These are phyloP conservation scores for Stenodema calcarata DNA, from an alignment of 2,888 invertebrate species.

Conservation along the genomic window DNA sequence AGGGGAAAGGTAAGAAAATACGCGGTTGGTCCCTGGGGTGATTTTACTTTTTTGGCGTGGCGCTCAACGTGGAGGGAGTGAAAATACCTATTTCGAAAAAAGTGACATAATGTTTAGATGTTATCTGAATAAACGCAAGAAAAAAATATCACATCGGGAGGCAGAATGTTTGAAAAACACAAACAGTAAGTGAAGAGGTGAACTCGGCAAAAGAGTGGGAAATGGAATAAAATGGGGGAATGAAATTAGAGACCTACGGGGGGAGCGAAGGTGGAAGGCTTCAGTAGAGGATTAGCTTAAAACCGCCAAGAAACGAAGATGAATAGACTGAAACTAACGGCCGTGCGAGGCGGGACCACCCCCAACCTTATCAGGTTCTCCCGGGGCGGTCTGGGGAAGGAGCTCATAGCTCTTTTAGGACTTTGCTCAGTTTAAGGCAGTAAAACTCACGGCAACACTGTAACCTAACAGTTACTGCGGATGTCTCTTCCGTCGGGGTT, in stretches of 20 bases:
- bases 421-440: background rate
- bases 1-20: no score
- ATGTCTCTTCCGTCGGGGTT: background rate
- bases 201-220: background rate
- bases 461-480: background rate
- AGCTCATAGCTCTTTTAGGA: background rate
- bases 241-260: background rate
- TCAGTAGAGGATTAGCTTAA: slow-evolving; percentile 10
- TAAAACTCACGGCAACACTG: background rate
- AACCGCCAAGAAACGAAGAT: slow-evolving; percentile 43
- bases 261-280: background rate
- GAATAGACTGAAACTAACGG: slow-evolving; percentile 35
- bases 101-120: no score
- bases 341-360: background rate
- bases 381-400: background rate
- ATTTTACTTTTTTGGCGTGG: no score
- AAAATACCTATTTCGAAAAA: no score
- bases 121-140: no score
- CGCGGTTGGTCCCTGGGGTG: no score
- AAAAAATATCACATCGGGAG: no score
- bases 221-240: background rate
- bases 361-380: background rate
- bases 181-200: no score
- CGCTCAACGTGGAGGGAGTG: no score
- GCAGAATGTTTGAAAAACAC: no score